phyloP scores from a whole-genome alignment of 1,140 invertebrate genomes.

The Scaptomyza hsui region DNA sequence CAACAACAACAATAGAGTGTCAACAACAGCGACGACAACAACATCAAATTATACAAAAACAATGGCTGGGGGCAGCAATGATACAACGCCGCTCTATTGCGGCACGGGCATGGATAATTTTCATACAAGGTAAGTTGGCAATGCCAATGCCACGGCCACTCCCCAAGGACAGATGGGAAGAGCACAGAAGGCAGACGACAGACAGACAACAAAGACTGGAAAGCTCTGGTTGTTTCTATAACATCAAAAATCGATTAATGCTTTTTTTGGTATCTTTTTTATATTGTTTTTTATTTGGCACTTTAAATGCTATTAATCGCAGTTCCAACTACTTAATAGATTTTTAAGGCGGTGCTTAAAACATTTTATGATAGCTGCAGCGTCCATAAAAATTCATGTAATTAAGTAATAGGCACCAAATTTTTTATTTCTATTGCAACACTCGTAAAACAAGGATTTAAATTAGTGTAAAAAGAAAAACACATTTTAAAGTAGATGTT shows the following conservation, averaged over 20 bases:
- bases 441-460: conserved; percentile 44
- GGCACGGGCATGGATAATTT: conserved; percentile 80
- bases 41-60: conserved; percentile 28
- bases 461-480: conserved; percentile 1
- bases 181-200: neutral
- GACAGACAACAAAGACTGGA: conserved; percentile 23
- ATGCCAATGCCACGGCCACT: conserved; percentile 35
- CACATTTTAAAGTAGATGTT: neutral
- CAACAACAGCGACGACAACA: conserved; percentile 24
- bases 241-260: conserved; percentile 69
- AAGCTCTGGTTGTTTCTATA: conserved; percentile 38
- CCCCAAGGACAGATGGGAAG: conserved; percentile 44
- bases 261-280: conserved; percentile 14
- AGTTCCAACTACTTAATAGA: neutral
- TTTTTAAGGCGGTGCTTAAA: neutral
- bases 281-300: conserved; percentile 41
- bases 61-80: conserved; percentile 72
- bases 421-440: conserved; percentile 41
- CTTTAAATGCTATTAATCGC: conserved; percentile 39
- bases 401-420: conserved; percentile 11
- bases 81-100: conserved; percentile 72
- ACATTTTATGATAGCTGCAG: conserved; percentile 7
- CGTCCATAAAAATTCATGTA: conserved; percentile 3
- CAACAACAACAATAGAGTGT: conserved; percentile 33
- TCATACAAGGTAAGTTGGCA: conserved; percentile 69